These are phyloP conservation scores for Chaetodon trifasciatus DNA, from an alignment of 2,797 vertebrate genomes.

Conservation along the genomic window DNA sequence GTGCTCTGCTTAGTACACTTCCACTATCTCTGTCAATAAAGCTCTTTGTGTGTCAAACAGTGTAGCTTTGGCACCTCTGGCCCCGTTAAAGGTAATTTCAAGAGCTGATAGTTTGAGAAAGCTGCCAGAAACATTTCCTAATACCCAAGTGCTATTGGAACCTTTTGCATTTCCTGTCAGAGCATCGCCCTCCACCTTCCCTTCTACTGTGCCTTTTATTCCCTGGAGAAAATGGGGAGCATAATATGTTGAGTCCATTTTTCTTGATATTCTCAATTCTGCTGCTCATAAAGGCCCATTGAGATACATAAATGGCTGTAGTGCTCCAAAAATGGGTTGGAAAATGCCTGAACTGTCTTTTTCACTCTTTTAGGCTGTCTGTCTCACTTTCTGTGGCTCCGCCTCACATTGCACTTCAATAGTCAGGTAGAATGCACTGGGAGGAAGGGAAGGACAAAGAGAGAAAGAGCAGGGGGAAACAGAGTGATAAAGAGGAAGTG, in stretches of 20 bases:
- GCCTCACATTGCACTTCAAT: constrained; percentile 41
- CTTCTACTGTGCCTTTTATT: constrained; percentile 20
- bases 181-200: not conserved
- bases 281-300: constrained; percentile 42
- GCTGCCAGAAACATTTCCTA: constrained; percentile 22
- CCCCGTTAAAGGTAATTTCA: constrained; percentile 35
- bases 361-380: constrained; percentile 34
- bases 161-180: constrained; percentile 17
- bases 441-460: not conserved
- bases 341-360: constrained; percentile 39
- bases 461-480: not conserved
- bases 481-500: not conserved
- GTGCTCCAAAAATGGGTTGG: constrained; percentile 33
- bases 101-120: constrained; percentile 27
- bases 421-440: constrained; percentile 15
- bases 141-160: not conserved
- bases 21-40: constrained; percentile 36
- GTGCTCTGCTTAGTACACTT: constrained; percentile 3
- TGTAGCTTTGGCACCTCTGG: constrained; percentile 25
- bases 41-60: constrained; percentile 16
- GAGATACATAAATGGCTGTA: constrained; percentile 55
- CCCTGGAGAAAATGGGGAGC: constrained; percentile 5
- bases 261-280: constrained; percentile 51
- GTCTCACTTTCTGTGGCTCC: constrained; percentile 31
- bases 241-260: constrained; percentile 43